These are phyloP conservation scores for Sinodicranocentrus sp. DNA, from an alignment of 2,888 invertebrate species.

Conservation along the genomic window DNA sequence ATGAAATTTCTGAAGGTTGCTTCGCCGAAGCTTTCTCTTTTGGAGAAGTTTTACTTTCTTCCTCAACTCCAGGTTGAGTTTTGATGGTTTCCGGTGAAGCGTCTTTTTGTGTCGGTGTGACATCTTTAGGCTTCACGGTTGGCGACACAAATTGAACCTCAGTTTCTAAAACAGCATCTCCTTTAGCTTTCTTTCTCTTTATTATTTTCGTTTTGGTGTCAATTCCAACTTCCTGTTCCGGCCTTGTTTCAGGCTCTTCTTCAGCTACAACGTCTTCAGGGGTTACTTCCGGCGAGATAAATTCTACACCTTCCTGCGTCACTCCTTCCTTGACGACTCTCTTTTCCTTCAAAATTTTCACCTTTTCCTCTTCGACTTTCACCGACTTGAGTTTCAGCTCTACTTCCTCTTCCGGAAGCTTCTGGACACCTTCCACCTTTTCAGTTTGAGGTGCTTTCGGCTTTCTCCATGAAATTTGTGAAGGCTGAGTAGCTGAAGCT, in stretches of 20 bases:
- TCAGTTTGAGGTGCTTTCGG: background rate
- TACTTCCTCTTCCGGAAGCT: no score
- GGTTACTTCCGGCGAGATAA: background rate
- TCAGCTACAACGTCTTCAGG: background rate
- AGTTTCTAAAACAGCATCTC: background rate
- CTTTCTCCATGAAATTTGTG: background rate
- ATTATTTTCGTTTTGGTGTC: background rate
- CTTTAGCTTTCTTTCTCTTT: constrained; percentile 4
- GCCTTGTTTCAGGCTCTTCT: background rate
- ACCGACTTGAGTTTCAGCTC: constrained; percentile 4
- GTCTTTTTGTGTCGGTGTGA: constrained; percentile 68
- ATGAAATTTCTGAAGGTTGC: background rate
- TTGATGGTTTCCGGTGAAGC: constrained; percentile 65
- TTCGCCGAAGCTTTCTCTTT: constrained; percentile 4
- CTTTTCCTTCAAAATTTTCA: background rate
- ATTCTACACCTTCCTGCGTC: constrained; percentile 4
- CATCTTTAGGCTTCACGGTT: background rate
- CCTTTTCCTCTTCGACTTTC: background rate
- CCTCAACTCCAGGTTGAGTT: constrained; percentile 1
- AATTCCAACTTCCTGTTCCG: background rate
- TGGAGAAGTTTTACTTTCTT: background rate
- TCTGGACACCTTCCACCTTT: constrained; percentile 4
- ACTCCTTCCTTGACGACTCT: background rate
- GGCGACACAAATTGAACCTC: background rate
- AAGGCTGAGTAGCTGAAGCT: background rate